Conservation (phyloP, 2,113 vertebrate genomes). For the Vulpes lagopus region DNA sequence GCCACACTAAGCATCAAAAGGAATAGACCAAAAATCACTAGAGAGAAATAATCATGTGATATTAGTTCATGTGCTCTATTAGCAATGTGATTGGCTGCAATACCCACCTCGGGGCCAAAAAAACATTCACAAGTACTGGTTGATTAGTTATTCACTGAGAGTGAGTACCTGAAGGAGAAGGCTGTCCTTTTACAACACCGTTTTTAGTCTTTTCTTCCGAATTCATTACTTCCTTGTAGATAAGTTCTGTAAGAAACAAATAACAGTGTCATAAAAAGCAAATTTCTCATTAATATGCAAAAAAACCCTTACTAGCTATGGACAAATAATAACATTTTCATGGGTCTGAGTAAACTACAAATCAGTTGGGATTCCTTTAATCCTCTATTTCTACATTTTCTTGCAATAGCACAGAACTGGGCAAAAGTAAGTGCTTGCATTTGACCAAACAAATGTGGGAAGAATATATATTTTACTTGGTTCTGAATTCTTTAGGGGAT, state of each 20-base stretch:
- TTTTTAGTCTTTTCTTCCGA: slow-evolving; percentile 99
- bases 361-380: background rate
- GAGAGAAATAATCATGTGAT: background rate
- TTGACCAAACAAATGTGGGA: background rate
- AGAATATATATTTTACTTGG: background rate
- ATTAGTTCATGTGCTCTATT: background rate
- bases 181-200: slow-evolving; percentile 99
- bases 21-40: background rate
- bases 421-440: background rate
- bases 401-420: background rate
- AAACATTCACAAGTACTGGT: background rate
- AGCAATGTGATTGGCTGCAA: background rate
- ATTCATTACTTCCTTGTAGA: slow-evolving; percentile 99
- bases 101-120: background rate
- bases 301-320: background rate
- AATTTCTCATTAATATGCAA: background rate
- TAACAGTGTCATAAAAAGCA: slow-evolving; percentile 40
- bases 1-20: background rate
- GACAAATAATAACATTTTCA: background rate
- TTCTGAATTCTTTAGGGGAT: background rate
- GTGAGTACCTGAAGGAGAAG: slow-evolving; percentile 99
- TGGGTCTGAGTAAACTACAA: background rate
- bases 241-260: slow-evolving; percentile 92
- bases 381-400: background rate
- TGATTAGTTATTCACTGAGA: slow-evolving; percentile 84